Evolutionary conservation across 23 tunicate genomes (phyloP).

Genomic region (Clavelina lepadiformis): DNA sequence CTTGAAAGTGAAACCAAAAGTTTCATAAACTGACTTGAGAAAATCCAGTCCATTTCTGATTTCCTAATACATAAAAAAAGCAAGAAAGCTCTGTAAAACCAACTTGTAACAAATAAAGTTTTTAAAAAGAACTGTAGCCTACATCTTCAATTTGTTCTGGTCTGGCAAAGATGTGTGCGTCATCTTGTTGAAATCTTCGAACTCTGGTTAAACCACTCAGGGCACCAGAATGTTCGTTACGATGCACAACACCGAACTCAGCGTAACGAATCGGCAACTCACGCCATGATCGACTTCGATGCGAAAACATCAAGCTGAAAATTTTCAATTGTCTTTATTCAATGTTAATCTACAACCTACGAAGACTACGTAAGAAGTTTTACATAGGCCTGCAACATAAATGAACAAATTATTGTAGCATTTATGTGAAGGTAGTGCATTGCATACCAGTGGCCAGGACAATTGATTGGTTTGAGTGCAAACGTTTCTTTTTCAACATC

Average conservation of each 20-base stretch:
- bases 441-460: constrained; percentile 73
- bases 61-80: no score
- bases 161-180: constrained; percentile 76
- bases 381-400: no score
- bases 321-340: no score
- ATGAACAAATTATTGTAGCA: no score
- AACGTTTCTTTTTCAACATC: constrained; percentile 59
- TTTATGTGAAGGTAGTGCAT: no score
- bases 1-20: constrained; percentile 88
- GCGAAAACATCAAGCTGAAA: constrained; percentile 51
- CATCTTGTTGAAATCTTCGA: constrained; percentile 87
- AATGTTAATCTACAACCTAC: no score
- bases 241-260: constrained; percentile 86
- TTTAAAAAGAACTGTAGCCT: background rate
- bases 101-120: background rate
- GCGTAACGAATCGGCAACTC: constrained; percentile 82
- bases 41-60: constrained; percentile 54
- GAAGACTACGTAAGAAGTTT: no score
- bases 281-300: constrained; percentile 58
- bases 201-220: constrained; percentile 82
- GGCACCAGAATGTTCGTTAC: constrained; percentile 85
- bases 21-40: constrained; percentile 52
- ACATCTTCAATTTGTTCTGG: constrained; percentile 66
- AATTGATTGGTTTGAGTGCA: constrained; percentile 95
- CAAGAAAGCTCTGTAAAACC: no score